Base-by-base conservation (phyloP, 2,113 vertebrate species). In the Danionella cerebrum region DNA sequence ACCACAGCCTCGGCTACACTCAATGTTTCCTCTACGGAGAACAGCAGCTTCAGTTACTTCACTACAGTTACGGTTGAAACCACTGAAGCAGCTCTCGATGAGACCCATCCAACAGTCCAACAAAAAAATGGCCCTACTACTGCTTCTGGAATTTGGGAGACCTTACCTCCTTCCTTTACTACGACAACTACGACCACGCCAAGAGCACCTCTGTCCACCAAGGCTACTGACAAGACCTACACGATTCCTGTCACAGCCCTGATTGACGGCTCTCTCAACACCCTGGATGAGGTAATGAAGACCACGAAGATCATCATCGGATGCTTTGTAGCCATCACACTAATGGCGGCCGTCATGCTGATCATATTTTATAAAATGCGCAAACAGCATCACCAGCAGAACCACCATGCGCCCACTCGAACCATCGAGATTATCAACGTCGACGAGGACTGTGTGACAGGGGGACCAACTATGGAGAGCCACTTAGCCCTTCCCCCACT, bases 281-380 rank as follows among this genome's bases (percentile, higher is more conserved):
- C 96, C 58, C 88, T 99, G 62, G 96, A 99, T 69, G 96, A 99
- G 84, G 96, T 99, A 71, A 99, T 99, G 96, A 99, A 99, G 84
- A 99, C 96, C 33, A 99, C 96, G 67, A 99, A 99, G 88, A 99
- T 99, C 81, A 99, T 99, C 76, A 99, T 99, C 72, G 96, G 96
- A 79, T 99, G 96, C 89, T 99, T 99, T 69, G 96, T 99, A 73
- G 96, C 96, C 80, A 99, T 99, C 80, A 99, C 96, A 2, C 93
- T 99, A 2, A 98, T 99, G 96, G 96, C 96, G 27, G 96, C 96
- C 1, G 96, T 98, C 82, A 99, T 99, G 96, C 83, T 99, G 68
- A 96, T 99, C 41, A 98, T 99, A 82, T 99, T 99, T 89, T 99
- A 99, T 89, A 99, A 99, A 88, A 98, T 99, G 96, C 91, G 96